phyloP scores from a whole-genome alignment of 1,140 invertebrate species.

The Pteromalus puparum region DNA sequence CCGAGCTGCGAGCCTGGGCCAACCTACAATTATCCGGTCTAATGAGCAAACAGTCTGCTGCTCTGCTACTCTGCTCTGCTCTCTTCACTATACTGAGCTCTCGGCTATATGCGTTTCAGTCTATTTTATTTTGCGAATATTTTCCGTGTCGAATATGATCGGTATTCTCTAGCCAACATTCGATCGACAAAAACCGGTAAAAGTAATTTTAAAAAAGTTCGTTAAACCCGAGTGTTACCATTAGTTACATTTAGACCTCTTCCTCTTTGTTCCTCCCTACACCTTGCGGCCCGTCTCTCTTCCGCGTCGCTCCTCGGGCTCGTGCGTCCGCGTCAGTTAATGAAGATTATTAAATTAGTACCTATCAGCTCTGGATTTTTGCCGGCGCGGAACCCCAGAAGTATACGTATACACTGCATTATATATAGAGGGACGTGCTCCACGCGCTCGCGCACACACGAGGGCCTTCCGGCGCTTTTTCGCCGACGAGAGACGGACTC shows the following conservation, averaged over 20 bases:
- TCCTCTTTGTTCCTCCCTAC: background rate
- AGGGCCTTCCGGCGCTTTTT: background rate
- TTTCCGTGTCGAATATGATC: no score
- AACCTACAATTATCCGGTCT: constrained; percentile 73
- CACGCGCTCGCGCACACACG: background rate
- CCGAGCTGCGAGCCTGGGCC: constrained; percentile 61
- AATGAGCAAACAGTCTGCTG: constrained; percentile 71
- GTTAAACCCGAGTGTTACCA: background rate
- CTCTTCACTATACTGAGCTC: no score
- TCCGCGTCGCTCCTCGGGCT: constrained; percentile 10
- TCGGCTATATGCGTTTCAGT: no score
- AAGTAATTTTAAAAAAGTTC: no score
- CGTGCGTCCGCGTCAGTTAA: constrained; percentile 57
- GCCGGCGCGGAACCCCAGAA: background rate
- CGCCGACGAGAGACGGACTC: background rate
- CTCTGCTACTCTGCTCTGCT: constrained; percentile 44
- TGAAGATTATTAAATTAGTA: constrained; percentile 71
- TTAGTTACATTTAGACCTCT: background rate
- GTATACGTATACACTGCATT: background rate
- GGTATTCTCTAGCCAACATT: no score
- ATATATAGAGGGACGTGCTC: background rate
- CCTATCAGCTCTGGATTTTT: constrained; percentile 60
- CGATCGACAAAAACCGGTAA: no score
- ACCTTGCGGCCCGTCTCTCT: constrained; percentile 22
- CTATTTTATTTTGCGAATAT: no score